Evolutionary conservation across 2,113 vertebrate species (phyloP).

Genomic region (Seriola quinqueradiata): DNA sequence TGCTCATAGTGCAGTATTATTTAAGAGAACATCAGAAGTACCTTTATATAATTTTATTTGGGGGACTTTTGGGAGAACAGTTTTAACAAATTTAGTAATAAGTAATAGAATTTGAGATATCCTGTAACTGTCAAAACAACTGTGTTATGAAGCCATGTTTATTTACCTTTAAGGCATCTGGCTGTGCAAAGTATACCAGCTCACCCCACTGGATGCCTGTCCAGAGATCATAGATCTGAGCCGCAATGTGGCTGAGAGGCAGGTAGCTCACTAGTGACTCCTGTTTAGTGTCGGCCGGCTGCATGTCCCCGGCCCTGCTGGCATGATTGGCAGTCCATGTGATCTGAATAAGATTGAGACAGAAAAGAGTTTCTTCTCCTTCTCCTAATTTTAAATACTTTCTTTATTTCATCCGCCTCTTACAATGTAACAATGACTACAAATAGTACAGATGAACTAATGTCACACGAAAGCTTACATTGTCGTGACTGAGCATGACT

Average conservation of each 20-base stretch:
- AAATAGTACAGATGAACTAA: too few species aligned
- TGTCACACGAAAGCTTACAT: constrained; percentile 78
- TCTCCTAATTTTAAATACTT: not conserved
- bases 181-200: constrained; percentile 90
- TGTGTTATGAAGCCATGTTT: not conserved
- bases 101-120: too few species aligned
- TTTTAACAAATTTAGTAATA: too few species aligned
- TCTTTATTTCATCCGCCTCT: not conserved
- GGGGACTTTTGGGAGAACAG: too few species aligned
- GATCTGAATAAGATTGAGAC: constrained; percentile 79
- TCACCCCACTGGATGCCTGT: constrained; percentile 91
- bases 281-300: constrained; percentile 88
- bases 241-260: constrained; percentile 92
- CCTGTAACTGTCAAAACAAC: too few species aligned
- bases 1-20: too few species aligned
- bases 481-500: constrained; percentile 94
- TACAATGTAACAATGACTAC: not conserved
- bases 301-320: constrained; percentile 87
- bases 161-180: constrained; percentile 92
- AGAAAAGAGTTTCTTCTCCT: not conserved
- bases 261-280: constrained; percentile 92
- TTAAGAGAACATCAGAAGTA: too few species aligned
- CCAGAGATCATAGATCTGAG: constrained; percentile 93
- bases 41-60: too few species aligned
- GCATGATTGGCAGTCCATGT: constrained; percentile 89